These are phyloP conservation scores for Potamarius usumacintae DNA, from an alignment of 2,113 vertebrate species.

Conservation along the genomic window DNA sequence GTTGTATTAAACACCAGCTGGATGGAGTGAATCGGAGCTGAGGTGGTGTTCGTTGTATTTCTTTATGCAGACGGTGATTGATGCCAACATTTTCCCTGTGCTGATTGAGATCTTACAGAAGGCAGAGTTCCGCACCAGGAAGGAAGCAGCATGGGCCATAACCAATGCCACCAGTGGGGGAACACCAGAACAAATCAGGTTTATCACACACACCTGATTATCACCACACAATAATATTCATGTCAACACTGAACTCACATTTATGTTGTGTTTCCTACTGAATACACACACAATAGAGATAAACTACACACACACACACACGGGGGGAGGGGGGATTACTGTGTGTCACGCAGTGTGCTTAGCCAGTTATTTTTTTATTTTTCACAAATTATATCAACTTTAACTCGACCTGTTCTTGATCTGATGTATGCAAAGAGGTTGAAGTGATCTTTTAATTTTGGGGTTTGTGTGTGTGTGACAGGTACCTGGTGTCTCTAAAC, in stretches of 20 bases:
- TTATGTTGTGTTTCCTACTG: neutral
- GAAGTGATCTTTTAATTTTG: neutral
- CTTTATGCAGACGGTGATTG: constrained; percentile 80
- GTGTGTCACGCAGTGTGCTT: neutral
- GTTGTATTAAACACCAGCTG: neutral
- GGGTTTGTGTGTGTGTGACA: constrained; percentile 51
- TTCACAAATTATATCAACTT: neutral
- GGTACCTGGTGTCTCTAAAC: constrained; percentile 87
- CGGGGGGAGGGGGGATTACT: neutral
- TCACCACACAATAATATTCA: neutral
- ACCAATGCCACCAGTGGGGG: constrained; percentile 88
- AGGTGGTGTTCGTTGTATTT: neutral
- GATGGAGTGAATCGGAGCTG: neutral
- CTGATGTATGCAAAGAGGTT: too few relatives aligned
- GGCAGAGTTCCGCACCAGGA: constrained; percentile 90
- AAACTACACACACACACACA: neutral
- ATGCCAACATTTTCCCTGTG: constrained; percentile 90
- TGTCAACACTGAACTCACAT: neutral
- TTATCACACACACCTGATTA: neutral
- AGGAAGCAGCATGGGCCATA: constrained; percentile 88
- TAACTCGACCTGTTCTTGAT: too few relatives aligned
- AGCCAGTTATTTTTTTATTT: neutral
- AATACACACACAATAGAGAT: neutral
- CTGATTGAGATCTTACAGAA: constrained; percentile 91
- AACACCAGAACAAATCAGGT: constrained; percentile 85